Percentiles rank a stretch among this genome's conserved stretches.
Evolutionary conservation across 2,797 vertebrate species (phyloP).

Genomic region (Gouania willdenowi): DNA sequence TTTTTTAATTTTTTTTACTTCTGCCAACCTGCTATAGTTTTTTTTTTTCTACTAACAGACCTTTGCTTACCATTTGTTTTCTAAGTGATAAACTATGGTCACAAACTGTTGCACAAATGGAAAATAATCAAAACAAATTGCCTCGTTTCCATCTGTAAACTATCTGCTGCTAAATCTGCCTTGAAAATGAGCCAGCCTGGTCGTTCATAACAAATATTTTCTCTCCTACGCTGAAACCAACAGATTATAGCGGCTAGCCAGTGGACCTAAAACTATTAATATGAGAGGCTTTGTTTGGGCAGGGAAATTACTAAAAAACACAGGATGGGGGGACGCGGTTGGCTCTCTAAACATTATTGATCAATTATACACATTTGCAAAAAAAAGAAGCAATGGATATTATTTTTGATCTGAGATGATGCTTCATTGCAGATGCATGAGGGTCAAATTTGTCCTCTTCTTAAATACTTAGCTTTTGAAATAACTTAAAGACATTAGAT

Average conservation of each 20-base stretch:
- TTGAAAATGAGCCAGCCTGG: conserved; percentile 66
- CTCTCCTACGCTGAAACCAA: conserved; percentile 62
- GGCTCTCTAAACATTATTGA: no score
- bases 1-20: no score
- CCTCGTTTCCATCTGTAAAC: conserved; percentile 56
- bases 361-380: conserved; percentile 57
- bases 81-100: conserved; percentile 7
- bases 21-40: no score
- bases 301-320: conserved; percentile 64
- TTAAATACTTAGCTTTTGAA: no score
- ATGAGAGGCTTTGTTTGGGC: conserved; percentile 56
- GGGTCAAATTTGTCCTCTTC: not conserved
- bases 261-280: conserved; percentile 72
- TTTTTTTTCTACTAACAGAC: not conserved
- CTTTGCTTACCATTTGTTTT: conserved; percentile 13
- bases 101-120: conserved; percentile 37
- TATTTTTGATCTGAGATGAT: conserved; percentile 16
- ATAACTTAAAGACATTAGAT: no score
- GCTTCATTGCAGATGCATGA: conserved; percentile 45
- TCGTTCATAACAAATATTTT: conserved; percentile 71
- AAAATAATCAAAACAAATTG: conserved; percentile 51
- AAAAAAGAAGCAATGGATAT: conserved; percentile 42
- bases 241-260: conserved; percentile 64
- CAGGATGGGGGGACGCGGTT: conserved; percentile 27
- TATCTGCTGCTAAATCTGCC: conserved; percentile 61